Percentiles rank a stretch among this genome's conserved stretches.
Conservation (phyloP, 2,113 vertebrate genomes). For the Herpailurus yagouaroundi region DNA sequence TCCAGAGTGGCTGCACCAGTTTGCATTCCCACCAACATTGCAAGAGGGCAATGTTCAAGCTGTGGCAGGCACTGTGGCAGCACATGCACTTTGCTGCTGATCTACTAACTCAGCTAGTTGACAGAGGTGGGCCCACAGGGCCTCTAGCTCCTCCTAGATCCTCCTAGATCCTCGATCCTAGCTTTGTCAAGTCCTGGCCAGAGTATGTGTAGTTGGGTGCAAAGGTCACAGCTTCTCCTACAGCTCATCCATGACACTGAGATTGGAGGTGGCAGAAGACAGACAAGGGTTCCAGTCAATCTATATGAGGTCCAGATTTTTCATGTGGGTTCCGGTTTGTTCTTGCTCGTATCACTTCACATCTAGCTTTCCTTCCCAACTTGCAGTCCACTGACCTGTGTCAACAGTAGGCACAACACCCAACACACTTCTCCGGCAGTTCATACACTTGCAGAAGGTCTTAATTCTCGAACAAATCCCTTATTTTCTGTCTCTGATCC, state of each 20-base stretch:
- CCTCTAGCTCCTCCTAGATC: neutral
- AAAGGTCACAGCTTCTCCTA: neutral
- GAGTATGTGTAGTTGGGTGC: neutral
- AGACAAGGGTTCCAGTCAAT: neutral
- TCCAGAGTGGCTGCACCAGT: too few species aligned
- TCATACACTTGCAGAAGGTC: neutral
- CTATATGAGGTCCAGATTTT: neutral
- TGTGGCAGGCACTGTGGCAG: neutral
- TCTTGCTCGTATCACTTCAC: neutral
- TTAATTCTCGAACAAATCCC: neutral
- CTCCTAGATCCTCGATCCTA: neutral
- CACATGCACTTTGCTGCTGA: fast-evolving
- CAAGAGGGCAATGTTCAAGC: neutral
- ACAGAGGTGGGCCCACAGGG: neutral
- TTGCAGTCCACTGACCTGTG: neutral
- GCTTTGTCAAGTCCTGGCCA: neutral
- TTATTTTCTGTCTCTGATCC: neutral
- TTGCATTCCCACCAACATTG: too few species aligned
- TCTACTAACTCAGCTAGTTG: neutral
- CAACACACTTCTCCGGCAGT: neutral
- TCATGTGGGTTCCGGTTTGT: neutral
- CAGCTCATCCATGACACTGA: neutral
- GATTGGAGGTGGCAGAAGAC: neutral
- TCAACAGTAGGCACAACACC: neutral
- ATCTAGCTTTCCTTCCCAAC: neutral